phyloP scores from a whole-genome alignment of 2,113 vertebrate species.

The Mus musculus region GRCm39 chr12:46568501-46569000 shows the following conservation, averaged over 20 bases:
- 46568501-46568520: constrained; percentile 13
- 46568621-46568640: constrained; percentile 54
- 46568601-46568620: constrained; percentile 36
- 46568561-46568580: background rate
- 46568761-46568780: constrained; percentile 53
- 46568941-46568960: constrained; percentile 69
- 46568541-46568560: too few species aligned
- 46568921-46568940: constrained; percentile 54
- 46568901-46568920: constrained; percentile 53
- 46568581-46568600: background rate
- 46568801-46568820: constrained; percentile 72
- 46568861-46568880: constrained; percentile 49
- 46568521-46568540: background rate
- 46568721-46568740: constrained; percentile 48
- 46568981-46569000: constrained; percentile 47
- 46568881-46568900: constrained; percentile 42
- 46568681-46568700: background rate
- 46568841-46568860: constrained; percentile 76
- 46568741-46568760: constrained; percentile 48
- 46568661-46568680: constrained; percentile 59
- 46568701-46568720: constrained; percentile 63
- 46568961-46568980: constrained; percentile 66
- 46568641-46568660: constrained; percentile 41
- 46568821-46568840: constrained; percentile 63
- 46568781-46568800: constrained; percentile 62